Conservation (phyloP, 2,888 invertebrate genomes). For the Sminthurinus aureus region DNA sequence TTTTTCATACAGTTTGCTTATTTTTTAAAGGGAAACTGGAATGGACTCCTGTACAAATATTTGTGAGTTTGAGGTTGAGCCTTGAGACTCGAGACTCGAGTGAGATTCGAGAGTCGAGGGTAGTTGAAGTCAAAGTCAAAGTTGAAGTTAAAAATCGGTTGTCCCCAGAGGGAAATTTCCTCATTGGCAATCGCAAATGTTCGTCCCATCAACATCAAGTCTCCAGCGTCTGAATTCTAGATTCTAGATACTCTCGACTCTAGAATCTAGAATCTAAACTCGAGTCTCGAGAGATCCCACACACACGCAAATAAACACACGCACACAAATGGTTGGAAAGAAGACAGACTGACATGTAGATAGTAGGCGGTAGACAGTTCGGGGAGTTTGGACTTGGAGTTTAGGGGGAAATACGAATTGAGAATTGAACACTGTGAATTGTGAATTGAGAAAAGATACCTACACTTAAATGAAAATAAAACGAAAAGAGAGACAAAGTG, state of each 20-base stretch:
- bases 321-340: neutral
- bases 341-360: neutral
- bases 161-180: conserved; percentile 20
- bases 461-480: conserved; percentile 26
- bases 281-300: neutral
- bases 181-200: conserved; percentile 35
- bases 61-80: no score
- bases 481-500: conserved; percentile 4
- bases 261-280: no score
- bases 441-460: neutral
- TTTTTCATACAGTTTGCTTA: no score
- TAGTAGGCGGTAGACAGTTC: neutral
- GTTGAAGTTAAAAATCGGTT: neutral
- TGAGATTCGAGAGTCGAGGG: neutral
- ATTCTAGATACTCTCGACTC: no score
- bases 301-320: neutral
- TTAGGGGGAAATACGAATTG: neutral
- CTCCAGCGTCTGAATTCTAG: neutral
- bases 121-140: neutral
- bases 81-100: neutral
- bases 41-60: no score
- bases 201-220: conserved; percentile 17
- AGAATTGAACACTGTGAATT: no score
- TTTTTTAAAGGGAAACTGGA: no score
- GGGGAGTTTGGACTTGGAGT: neutral